These are phyloP conservation scores for Zaprionus capensis DNA, from an alignment of 1,140 invertebrate genomes.

Conservation along the genomic window DNA sequence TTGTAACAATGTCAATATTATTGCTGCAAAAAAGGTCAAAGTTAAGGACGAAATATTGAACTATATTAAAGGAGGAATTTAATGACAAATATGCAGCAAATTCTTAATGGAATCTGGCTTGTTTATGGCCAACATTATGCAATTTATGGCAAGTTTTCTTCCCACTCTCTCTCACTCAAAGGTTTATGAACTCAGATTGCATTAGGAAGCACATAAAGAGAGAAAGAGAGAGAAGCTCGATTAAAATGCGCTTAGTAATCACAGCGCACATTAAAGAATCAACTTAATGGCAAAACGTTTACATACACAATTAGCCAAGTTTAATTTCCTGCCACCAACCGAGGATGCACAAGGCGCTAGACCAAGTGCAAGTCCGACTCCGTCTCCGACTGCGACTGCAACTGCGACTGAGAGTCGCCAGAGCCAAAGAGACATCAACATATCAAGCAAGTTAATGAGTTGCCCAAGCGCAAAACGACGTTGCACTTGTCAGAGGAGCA, in stretches of 20 bases:
- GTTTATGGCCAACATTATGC: not conserved
- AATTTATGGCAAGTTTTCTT: not conserved
- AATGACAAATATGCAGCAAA: not conserved
- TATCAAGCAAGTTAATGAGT: conserved; percentile 36
- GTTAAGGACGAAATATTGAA: not conserved
- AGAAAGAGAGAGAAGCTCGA: conserved; percentile 1
- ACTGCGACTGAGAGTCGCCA: conserved; percentile 2
- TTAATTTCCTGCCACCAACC: conserved; percentile 69
- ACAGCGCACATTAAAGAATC: conserved; percentile 58
- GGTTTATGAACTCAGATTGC: conserved; percentile 11
- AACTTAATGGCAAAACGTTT: conserved; percentile 74
- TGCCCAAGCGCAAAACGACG: conserved; percentile 4
- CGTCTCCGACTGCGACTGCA: not conserved
- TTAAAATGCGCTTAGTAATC: conserved; percentile 58
- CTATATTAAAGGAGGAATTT: not conserved
- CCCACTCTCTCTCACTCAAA: not conserved
- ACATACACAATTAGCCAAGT: conserved; percentile 68
- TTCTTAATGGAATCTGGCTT: not conserved
- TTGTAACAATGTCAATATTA: conserved; percentile 7
- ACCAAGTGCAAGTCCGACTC: not conserved
- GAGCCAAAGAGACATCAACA: not conserved
- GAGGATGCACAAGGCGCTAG: conserved; percentile 13
- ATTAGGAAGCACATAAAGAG: conserved; percentile 6
- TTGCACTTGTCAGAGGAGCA: not conserved
- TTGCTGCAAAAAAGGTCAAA: conserved; percentile 10